phyloP scores from a whole-genome alignment of 2,888 invertebrate species.

The Drosophila buzzatii region DNA sequence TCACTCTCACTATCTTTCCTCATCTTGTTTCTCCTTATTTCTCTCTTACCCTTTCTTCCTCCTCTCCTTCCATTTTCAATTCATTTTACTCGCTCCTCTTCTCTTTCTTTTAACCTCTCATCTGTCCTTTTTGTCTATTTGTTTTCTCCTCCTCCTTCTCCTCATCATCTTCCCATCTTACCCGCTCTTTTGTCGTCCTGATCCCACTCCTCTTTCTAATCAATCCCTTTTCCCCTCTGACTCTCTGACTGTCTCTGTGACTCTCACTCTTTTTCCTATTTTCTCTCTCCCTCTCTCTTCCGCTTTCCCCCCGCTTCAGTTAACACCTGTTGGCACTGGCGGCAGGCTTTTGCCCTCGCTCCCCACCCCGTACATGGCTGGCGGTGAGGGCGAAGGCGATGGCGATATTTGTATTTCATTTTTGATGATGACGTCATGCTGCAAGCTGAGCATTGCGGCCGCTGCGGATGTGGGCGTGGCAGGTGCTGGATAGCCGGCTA shows the following conservation, averaged over 20 bases:
- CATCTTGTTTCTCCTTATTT: neutral
- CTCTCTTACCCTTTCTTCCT: neutral
- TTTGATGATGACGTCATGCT: constrained; percentile 82
- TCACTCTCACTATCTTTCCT: constrained; percentile 48
- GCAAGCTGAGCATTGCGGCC: constrained; percentile 76
- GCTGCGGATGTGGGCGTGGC: constrained; percentile 58
- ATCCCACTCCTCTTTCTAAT: neutral
- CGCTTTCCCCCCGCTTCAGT: constrained; percentile 1
- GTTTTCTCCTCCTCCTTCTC: no score
- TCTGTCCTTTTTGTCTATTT: constrained; percentile 48
- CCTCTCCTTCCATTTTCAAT: neutral
- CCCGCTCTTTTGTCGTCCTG: neutral
- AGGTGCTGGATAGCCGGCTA: constrained; percentile 22
- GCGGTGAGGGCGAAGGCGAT: constrained; percentile 77
- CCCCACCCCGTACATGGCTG: constrained; percentile 48
- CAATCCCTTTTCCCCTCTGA: constrained; percentile 26
- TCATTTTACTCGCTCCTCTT: no score
- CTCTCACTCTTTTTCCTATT: neutral
- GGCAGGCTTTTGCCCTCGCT: constrained; percentile 58
- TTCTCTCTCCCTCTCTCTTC: constrained; percentile 2
- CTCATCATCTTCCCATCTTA: neutral
- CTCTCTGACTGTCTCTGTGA: constrained; percentile 52
- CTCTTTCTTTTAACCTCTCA: constrained; percentile 3
- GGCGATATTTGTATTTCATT: constrained; percentile 83
- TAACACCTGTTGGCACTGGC: constrained; percentile 73